Evolutionary conservation across 1,140 invertebrate species (phyloP), one percentile per base, ranked within the genome.

Genomic region (Drosophila nikananu): DNA sequence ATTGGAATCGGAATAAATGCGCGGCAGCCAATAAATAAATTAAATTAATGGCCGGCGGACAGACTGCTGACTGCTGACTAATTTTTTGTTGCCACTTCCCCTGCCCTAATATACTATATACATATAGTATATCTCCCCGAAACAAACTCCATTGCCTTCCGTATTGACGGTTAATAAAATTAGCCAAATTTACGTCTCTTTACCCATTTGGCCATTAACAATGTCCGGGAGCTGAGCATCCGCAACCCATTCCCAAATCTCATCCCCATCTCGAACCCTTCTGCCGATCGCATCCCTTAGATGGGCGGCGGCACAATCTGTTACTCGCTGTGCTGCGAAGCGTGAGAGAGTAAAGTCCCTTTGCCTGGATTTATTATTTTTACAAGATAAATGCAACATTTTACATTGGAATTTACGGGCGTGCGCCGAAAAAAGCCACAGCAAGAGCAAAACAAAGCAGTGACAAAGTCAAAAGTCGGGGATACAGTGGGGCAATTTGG

Each of bases 301-400:
- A 65, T 32, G 59, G 30, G 60, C 35, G 19, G 51, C 30, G 32
- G 39, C 59, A 30, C 76, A 71, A 61, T 58, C 42, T 57, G 37
- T 60, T 59, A 39, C 59, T 64, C 46, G 44, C 32, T 83, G 77
- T 67, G 72, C 68, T 66, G 77, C 81, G 81, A 89, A 87, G 84
- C 84, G 84, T 87, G 81, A 71, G 83, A 75, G 73, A 90, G 84
- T 72, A 84, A 84, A 89, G 84, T 90, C 86, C 77, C 81, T 60
- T 83, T 78, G 65, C 54, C 70, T 51, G 76, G 86, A 90, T 90
- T 90, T 90, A 90, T 90, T 90, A 90, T 90, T 90, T 90, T 90
- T 90, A 91, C 86, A 86, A 90, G 86, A 91, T 90, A 90, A 90
- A 90, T 90, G 86, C 86, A 90, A 90, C 86, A 90, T 90, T 90